Percentiles rank a stretch among this genome's conserved stretches.
Conservation (phyloP, 2,113 vertebrate species). For the Chinchilla lanigera region DNA sequence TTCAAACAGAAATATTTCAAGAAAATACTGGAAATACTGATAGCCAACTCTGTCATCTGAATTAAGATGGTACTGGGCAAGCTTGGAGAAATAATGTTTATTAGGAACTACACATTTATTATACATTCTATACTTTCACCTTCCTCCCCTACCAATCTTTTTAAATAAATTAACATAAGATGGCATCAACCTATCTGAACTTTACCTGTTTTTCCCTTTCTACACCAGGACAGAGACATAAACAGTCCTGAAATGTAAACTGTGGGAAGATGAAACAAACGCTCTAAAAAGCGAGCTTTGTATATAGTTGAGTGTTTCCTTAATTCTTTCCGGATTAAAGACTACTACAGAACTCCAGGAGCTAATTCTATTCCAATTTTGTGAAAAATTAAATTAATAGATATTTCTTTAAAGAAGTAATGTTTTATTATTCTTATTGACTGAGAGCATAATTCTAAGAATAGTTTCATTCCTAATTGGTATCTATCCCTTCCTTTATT, state of each 20-base stretch:
- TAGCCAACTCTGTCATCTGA: background rate
- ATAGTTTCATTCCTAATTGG: constrained; percentile 13
- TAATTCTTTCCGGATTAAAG: constrained; percentile 37
- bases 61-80: background rate
- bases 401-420: background rate
- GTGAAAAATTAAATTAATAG: background rate
- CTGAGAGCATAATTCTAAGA: constrained; percentile 37
- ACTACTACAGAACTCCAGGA: constrained; percentile 16
- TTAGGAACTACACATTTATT: background rate
- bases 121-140: background rate
- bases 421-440: constrained; percentile 19
- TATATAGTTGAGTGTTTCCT: background rate
- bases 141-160: background rate
- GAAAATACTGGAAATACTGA: background rate
- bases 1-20: constrained; percentile 53
- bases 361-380: constrained; percentile 4
- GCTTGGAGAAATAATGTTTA: background rate
- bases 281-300: background rate
- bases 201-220: background rate
- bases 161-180: constrained; percentile 49
- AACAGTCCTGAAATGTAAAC: constrained; percentile 12
- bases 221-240: background rate
- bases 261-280: constrained; percentile 44
- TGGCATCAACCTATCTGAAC: background rate
- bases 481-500: background rate